Conservation (phyloP, 1,140 invertebrate genomes). For the Idris sp. region DNA sequence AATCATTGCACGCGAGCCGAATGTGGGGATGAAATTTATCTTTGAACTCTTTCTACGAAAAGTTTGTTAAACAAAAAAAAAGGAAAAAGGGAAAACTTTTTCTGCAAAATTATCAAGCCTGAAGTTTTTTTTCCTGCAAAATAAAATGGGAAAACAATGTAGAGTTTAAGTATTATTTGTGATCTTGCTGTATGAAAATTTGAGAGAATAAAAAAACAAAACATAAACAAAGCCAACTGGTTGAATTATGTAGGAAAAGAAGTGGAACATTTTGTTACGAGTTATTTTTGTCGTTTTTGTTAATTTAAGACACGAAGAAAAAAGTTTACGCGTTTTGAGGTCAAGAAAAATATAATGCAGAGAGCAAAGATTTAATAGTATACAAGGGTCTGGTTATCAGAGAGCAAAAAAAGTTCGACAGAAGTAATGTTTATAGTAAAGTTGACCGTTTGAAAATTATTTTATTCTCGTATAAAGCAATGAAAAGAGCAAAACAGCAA, state of each 20-base stretch:
- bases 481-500: constrained; percentile 21
- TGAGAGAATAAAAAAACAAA: neutral
- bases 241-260: no score
- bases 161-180: constrained; percentile 13
- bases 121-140: constrained; percentile 7
- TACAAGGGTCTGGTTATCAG: constrained; percentile 3
- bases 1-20: constrained; percentile 19
- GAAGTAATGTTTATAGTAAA: constrained; percentile 5
- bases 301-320: constrained; percentile 7
- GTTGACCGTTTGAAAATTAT: constrained; percentile 20
- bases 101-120: constrained; percentile 12
- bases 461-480: constrained; percentile 22
- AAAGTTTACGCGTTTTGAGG: neutral
- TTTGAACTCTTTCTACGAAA: constrained; percentile 21
- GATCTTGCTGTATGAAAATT: constrained; percentile 3
- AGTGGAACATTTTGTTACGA: constrained; percentile 1
- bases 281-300: constrained; percentile 15
- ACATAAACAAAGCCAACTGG: no score
- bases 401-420: constrained; percentile 11
- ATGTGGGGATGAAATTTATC: constrained; percentile 24
- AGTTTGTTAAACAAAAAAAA: constrained; percentile 8
- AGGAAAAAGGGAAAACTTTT: constrained; percentile 2
- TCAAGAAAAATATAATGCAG: constrained; percentile 3
- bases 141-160: neutral
- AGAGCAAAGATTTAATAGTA: neutral